Evolutionary conservation across 2,888 invertebrate species (phyloP).

Genomic region (Plebejus melissa): DNA sequence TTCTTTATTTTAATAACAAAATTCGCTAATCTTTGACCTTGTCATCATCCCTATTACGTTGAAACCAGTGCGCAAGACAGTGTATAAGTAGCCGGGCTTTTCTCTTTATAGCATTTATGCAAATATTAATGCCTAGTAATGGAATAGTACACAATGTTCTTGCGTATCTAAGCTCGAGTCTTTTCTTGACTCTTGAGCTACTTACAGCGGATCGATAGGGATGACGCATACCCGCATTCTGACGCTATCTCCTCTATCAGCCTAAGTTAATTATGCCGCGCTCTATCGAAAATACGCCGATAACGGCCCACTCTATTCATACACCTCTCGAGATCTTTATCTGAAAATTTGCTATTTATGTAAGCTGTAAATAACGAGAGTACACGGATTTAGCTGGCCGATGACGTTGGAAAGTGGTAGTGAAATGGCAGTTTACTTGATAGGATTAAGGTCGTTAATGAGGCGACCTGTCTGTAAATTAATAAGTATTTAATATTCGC

Average conservation of each 20-base stretch:
- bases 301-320: slow-evolving; percentile 30
- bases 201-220: slow-evolving; percentile 44
- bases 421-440: slow-evolving; percentile 3
- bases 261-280: slow-evolving; percentile 46
- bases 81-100: neutral
- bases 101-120: slow-evolving; percentile 3
- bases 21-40: too few species aligned
- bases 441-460: neutral
- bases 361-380: neutral
- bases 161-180: slow-evolving; percentile 11
- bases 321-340: slow-evolving; percentile 25
- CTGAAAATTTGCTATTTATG: slow-evolving; percentile 10
- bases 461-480: neutral
- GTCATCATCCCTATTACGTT: neutral
- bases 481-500: neutral
- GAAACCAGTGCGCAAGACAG: neutral
- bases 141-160: slow-evolving; percentile 7
- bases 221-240: slow-evolving; percentile 52
- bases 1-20: too few species aligned
- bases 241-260: slow-evolving; percentile 42
- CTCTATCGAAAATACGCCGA: slow-evolving; percentile 47
- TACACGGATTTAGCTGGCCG: slow-evolving; percentile 2
- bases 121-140: neutral
- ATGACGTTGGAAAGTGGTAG: neutral
- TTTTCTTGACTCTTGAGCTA: slow-evolving; percentile 11